These are phyloP conservation scores for Catharus ustulatus DNA, from an alignment of 2,797 vertebrate genomes.

Conservation along the genomic window DNA sequence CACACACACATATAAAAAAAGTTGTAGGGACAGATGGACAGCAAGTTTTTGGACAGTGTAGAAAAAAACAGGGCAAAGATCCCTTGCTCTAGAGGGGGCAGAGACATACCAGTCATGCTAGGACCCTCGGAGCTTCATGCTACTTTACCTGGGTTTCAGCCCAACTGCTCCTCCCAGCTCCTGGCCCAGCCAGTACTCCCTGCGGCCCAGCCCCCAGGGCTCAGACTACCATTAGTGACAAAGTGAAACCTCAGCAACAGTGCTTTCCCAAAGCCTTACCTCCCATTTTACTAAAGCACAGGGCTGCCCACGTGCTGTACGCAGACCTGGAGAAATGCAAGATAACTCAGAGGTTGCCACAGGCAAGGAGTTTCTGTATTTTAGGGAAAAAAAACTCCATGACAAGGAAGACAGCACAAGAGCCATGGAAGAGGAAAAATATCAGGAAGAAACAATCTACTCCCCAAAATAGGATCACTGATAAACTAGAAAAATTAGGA, in stretches of 20 bases:
- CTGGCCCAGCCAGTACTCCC: background rate
- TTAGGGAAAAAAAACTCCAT: background rate
- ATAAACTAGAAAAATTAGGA: background rate
- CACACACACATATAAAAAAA: slow-evolving; percentile 34
- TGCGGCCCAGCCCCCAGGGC: background rate
- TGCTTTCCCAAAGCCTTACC: background rate
- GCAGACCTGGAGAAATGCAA: background rate
- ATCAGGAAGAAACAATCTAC: background rate
- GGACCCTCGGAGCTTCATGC: background rate
- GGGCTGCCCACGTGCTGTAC: rapidly evolving
- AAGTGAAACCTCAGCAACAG: background rate
- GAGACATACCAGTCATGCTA: background rate
- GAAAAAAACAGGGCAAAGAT: background rate
- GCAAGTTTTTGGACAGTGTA: slow-evolving; percentile 23
- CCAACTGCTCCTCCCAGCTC: background rate
- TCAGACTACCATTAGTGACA: rapidly evolving
- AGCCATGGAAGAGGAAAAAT: background rate
- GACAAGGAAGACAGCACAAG: background rate
- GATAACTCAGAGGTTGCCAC: background rate
- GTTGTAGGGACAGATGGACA: slow-evolving; percentile 14
- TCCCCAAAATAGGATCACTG: background rate
- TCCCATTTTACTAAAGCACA: background rate
- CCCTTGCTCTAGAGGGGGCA: background rate
- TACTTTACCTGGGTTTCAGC: background rate
- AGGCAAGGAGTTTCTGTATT: background rate